phyloP scores from a whole-genome alignment of 2,797 vertebrate genomes.

The Melanotaenia pygmaea region DNA sequence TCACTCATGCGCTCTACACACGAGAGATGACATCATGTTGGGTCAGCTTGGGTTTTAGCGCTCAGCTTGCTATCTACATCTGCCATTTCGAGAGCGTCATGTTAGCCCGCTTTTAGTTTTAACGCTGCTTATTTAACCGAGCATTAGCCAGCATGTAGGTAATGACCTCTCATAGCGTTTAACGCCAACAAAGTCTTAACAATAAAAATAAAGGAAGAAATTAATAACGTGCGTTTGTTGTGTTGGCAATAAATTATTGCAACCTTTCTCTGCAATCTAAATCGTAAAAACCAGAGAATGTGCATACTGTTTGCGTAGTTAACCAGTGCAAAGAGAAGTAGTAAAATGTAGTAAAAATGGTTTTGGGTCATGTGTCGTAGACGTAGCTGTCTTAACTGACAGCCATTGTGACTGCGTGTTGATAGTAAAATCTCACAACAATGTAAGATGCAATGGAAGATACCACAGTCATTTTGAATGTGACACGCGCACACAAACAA shows the following conservation, averaged over 20 bases:
- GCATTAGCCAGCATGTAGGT: slow-evolving; percentile 12
- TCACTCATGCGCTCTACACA: slow-evolving; percentile 68
- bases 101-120: slow-evolving; percentile 53
- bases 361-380: slow-evolving; percentile 41
- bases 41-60: slow-evolving; percentile 75
- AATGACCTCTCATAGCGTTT: neutral
- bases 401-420: slow-evolving; percentile 57
- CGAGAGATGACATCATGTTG: slow-evolving; percentile 79
- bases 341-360: slow-evolving; percentile 36
- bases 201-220: neutral
- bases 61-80: slow-evolving; percentile 65
- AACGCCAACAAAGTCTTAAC: neutral
- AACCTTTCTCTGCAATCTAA: neutral
- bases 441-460: slow-evolving; percentile 56
- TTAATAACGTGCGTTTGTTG: slow-evolving; percentile 22
- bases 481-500: slow-evolving; percentile 22
- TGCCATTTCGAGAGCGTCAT: slow-evolving; percentile 69
- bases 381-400: slow-evolving; percentile 43
- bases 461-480: slow-evolving; percentile 45
- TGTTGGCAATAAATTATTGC: slow-evolving; percentile 7
- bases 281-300: neutral
- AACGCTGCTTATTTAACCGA: slow-evolving; percentile 40
- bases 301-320: neutral
- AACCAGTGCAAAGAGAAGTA: slow-evolving; percentile 10
- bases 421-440: slow-evolving; percentile 76